Evolutionary conservation across 2,797 vertebrate species (phyloP).

Genomic region (Manis crassicaudata): DNA sequence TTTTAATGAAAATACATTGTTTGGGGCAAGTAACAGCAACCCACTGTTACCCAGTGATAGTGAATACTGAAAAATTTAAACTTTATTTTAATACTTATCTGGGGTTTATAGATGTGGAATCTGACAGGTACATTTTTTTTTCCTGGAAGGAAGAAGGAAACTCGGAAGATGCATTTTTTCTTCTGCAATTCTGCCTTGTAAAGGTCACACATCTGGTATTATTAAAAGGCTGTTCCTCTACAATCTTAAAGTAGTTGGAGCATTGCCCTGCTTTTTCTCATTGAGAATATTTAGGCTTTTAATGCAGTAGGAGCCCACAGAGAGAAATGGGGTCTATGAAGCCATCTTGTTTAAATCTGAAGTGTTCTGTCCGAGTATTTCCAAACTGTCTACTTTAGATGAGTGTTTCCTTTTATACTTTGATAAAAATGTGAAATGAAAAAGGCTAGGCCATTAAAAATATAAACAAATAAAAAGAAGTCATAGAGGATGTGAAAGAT

Average conservation of each 20-base stretch:
- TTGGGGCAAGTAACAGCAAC: not conserved
- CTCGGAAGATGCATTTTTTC: not conserved
- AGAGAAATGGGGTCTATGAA: slow-evolving; percentile 25
- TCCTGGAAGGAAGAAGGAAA: not conserved
- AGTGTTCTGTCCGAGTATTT: slow-evolving; percentile 37
- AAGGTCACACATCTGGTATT: not conserved
- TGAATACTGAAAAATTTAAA: not conserved
- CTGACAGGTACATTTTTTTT: not conserved
- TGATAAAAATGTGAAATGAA: slow-evolving; percentile 45
- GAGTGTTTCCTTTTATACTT: not conserved
- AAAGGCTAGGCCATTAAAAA: not conserved
- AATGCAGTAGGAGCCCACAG: not conserved
- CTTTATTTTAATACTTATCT: slow-evolving; percentile 14
- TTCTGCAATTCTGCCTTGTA: not conserved
- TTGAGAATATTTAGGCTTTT: not conserved
- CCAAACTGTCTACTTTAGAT: not conserved
- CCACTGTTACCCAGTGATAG: not conserved
- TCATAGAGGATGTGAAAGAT: not conserved
- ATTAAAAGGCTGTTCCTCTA: not conserved
- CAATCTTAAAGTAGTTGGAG: not conserved
- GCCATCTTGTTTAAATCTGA: slow-evolving; percentile 22
- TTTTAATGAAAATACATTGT: not conserved
- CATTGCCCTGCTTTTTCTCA: not conserved
- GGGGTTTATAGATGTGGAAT: not conserved
- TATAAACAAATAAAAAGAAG: not conserved